Evolutionary conservation across 2,888 invertebrate genomes (phyloP).

Genomic region (Amphipoea lucens): DNA sequence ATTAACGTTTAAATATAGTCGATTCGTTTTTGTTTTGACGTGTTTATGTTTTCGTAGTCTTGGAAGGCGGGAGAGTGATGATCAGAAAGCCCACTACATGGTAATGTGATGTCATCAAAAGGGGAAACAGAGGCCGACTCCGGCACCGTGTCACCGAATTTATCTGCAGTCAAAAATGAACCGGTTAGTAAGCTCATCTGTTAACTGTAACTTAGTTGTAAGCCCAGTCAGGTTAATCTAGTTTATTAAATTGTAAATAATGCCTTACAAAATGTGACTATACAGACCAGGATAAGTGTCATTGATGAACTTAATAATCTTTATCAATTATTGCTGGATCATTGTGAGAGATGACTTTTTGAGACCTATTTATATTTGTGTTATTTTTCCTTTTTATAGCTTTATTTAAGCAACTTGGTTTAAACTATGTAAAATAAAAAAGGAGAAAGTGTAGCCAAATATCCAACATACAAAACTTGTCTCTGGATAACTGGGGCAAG

Average conservation of each 20-base stretch:
- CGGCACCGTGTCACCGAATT: constrained; percentile 89
- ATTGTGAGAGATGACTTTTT: not conserved
- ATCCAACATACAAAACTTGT: constrained; percentile 39
- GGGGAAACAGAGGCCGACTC: constrained; percentile 90
- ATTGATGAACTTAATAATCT: constrained; percentile 7
- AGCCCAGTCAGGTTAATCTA: constrained; percentile 40
- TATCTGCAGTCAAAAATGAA: constrained; percentile 87
- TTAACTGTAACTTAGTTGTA: constrained; percentile 49
- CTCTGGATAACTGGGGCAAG: constrained; percentile 47
- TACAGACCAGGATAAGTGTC: constrained; percentile 23
- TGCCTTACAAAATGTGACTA: not conserved
- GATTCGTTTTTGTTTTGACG: constrained; percentile 65
- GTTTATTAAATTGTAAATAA: constrained; percentile 22
- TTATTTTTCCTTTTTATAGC: not conserved
- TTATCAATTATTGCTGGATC: not conserved
- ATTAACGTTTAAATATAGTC: constrained; percentile 56
- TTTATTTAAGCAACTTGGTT: not conserved
- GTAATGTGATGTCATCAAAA: constrained; percentile 90
- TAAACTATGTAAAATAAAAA: constrained; percentile 8
- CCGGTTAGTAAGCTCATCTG: constrained; percentile 79
- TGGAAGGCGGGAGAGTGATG: constrained; percentile 89
- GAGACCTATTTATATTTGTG: not conserved
- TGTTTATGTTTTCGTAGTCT: constrained; percentile 82
- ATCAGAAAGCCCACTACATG: constrained; percentile 85
- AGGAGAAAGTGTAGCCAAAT: constrained; percentile 32